Conservation (phyloP, 1,140 invertebrate genomes). For the Macrobrachium nipponense region DNA sequence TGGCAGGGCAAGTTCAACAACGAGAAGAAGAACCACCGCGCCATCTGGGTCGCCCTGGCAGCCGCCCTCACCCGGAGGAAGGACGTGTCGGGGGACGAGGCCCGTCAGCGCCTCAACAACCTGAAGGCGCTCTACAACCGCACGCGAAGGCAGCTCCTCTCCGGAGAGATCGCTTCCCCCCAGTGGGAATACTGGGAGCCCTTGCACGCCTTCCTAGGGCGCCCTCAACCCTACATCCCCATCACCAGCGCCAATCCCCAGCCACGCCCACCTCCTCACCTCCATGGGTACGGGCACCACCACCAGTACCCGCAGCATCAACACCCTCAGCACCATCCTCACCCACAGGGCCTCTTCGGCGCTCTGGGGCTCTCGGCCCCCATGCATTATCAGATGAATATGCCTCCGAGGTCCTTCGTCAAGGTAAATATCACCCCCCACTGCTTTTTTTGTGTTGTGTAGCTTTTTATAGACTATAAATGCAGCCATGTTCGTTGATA, state of each 20-base stretch:
- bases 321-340: conserved; percentile 23
- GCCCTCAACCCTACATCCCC: conserved; percentile 59
- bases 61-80: conserved; percentile 60
- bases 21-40: conserved; percentile 64
- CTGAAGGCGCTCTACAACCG: conserved; percentile 64
- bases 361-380: conserved; percentile 38
- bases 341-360: conserved; percentile 44
- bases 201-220: conserved; percentile 59
- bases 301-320: conserved; percentile 36
- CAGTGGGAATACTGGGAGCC: conserved; percentile 65
- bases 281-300: conserved; percentile 31
- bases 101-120: conserved; percentile 63
- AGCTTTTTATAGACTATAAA: background rate
- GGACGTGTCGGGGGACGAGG: conserved; percentile 63
- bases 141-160: conserved; percentile 62
- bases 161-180: conserved; percentile 61
- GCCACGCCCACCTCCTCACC: conserved; percentile 20
- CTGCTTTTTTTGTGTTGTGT: background rate
- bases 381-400: conserved; percentile 13
- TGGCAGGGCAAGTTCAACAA: conserved; percentile 64
- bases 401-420: conserved; percentile 17
- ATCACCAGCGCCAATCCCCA: conserved; percentile 37
- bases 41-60: conserved; percentile 61
- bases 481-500: background rate
- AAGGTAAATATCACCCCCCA: conserved; percentile 17